Percentiles rank a stretch among this genome's conserved stretches.
Evolutionary conservation across 2,888 invertebrate species (phyloP).

Genomic region (Lordiphosa andalusiaca): DNA sequence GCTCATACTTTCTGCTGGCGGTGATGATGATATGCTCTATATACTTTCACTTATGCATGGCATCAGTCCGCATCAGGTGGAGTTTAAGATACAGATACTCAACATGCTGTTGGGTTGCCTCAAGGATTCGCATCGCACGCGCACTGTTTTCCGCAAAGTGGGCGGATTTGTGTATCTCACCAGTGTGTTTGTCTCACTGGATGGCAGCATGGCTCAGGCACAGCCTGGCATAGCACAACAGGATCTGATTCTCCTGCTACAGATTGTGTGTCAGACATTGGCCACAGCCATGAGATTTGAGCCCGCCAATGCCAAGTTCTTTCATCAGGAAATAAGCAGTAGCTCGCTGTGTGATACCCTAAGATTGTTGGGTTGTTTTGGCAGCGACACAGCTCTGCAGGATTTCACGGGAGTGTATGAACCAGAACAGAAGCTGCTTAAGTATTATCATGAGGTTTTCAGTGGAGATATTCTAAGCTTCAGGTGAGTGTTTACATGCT

Average conservation of each 20-base stretch:
- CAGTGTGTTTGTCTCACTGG: slow-evolving; percentile 95
- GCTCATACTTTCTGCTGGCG: slow-evolving; percentile 92
- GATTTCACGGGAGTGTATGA: slow-evolving; percentile 79
- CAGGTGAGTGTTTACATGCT: slow-evolving; percentile 42
- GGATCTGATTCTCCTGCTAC: slow-evolving; percentile 89
- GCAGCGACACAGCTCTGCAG: slow-evolving; percentile 81
- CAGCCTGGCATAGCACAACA: slow-evolving; percentile 77
- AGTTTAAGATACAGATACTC: slow-evolving; percentile 93
- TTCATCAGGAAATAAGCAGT: slow-evolving; percentile 97
- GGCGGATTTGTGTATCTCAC: slow-evolving; percentile 99
- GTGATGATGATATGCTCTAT: slow-evolving; percentile 97
- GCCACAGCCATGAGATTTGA: slow-evolving; percentile 99
- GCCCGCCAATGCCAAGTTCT: slow-evolving; percentile 99
- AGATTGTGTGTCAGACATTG: slow-evolving; percentile 95
- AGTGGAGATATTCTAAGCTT: slow-evolving; percentile 87
- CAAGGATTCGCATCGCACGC: slow-evolving; percentile 96
- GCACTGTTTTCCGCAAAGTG: slow-evolving; percentile 98
- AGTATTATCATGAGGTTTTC: slow-evolving; percentile 87
- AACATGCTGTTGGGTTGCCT: slow-evolving; percentile 93
- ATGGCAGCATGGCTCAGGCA: slow-evolving; percentile 86
- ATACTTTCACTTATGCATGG: slow-evolving; percentile 95
- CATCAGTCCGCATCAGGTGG: slow-evolving; percentile 89
- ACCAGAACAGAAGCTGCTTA: slow-evolving; percentile 77
- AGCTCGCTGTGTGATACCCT: slow-evolving; percentile 96
- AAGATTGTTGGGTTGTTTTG: slow-evolving; percentile 94